Base-by-base conservation (phyloP, 2,797 vertebrate species). In the Enteromius trimaculatus region DNA sequence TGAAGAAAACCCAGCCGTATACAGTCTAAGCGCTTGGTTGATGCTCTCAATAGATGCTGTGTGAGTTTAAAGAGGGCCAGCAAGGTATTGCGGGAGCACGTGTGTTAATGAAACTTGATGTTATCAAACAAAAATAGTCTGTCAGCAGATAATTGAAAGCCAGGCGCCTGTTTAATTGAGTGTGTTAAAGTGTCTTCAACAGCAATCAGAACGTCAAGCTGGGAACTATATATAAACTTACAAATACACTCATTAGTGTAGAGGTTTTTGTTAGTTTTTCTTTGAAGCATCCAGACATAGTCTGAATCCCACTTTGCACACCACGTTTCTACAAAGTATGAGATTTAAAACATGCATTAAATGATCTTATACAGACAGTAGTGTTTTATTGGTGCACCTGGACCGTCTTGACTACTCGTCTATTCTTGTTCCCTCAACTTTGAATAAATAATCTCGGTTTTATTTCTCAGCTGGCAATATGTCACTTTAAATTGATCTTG, bases 91-190 rank as follows among this genome's bases (percentile, higher is more conserved):
- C n/a, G 5, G 6, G 19, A 66, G 60, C 42, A 31, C 60, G 76
- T 69, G 9, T 86, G 71, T 86, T 84, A 87, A 84, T 86, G 79
- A 86, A 82, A 71, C 49, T n/a, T 49, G 8, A 16, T 72, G 64
- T 79, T 83, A 55, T 79, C 62, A 82, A 79, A 44, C 39, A 58
- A 84, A 69, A 83, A 71, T 47, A 76, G 44, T 53, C 58, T 85
- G 77, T 86, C 83, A 78, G 78, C 55, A 51, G 78, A 60, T 85
- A 83, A 88, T 85, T 76, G 72, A 86, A 34, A 75, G 76, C 77
- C 74, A 76, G 76, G 49, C 49, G 58, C 34, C 72, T 51, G 53
- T 77, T 62, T 69, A 80, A 77, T 69, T 60, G 72, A 69, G n/a
- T 34, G 26, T 55, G 29, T 17, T 19, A 23, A 65, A 44, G 19